Conservation (phyloP, 2,888 invertebrate species). For the Zaprionus obscuricornis region DNA sequence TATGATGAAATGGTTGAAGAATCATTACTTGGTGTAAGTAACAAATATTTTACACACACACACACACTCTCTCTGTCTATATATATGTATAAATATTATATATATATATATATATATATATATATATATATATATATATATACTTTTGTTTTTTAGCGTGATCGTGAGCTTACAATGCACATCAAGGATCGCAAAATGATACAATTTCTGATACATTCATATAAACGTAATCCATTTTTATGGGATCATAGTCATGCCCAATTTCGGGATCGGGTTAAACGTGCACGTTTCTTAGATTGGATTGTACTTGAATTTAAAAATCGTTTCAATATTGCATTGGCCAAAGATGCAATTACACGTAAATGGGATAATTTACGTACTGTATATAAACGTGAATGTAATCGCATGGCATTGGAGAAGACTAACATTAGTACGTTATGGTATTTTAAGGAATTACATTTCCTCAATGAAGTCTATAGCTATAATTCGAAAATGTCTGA, state of each 20-base stretch:
- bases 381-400: conserved; percentile 81
- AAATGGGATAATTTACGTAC: conserved; percentile 81
- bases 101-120: not conserved
- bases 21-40: conserved; percentile 74
- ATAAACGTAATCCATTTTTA: conserved; percentile 78
- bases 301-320: conserved; percentile 78
- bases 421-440: conserved; percentile 80
- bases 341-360: conserved; percentile 79
- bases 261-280: conserved; percentile 78
- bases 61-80: not conserved
- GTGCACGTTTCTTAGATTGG: conserved; percentile 77
- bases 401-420: conserved; percentile 80
- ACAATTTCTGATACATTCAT: conserved; percentile 79
- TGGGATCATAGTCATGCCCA: conserved; percentile 81
- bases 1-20: conserved; percentile 81
- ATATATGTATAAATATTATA: not conserved
- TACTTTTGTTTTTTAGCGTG: conserved; percentile 38
- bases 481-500: conserved; percentile 76
- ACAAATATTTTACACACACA: not conserved
- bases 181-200: conserved; percentile 81
- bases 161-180: conserved; percentile 75
- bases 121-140: too few species aligned
- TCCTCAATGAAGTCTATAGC: conserved; percentile 78
- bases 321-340: conserved; percentile 76
- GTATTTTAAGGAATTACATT: conserved; percentile 80